phyloP scores from a whole-genome alignment of 2,888 invertebrate species.

The Lacanobia wlatinum region DNA sequence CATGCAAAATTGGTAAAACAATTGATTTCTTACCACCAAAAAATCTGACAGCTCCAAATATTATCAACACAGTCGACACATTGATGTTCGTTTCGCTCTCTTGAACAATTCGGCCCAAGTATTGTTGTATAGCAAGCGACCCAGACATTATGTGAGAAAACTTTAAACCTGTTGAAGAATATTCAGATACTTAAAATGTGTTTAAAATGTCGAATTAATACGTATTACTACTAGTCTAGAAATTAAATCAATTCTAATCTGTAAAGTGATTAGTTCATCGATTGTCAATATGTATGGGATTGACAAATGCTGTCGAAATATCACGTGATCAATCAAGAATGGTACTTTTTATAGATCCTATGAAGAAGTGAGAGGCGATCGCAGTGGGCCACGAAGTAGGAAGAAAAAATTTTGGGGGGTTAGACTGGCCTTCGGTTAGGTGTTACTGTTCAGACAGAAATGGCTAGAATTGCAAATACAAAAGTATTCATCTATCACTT shows the following conservation, averaged over 20 bases:
- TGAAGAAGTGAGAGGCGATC: neutral
- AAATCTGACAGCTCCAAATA: conserved; percentile 81
- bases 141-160: conserved; percentile 81
- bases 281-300: too few relatives aligned
- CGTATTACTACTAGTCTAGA: too few relatives aligned
- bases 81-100: conserved; percentile 75
- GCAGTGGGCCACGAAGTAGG: neutral
- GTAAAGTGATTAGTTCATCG: too few relatives aligned
- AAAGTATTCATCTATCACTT: neutral
- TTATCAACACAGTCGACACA: conserved; percentile 76
- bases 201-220: neutral
- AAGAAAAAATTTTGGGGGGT: neutral
- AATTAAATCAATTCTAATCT: neutral
- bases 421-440: too few relatives aligned
- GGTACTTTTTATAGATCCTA: too few relatives aligned
- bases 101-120: conserved; percentile 81
- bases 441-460: too few relatives aligned
- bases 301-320: too few relatives aligned
- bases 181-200: too few relatives aligned
- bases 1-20: neutral
- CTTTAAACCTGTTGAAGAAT: conserved; percentile 76
- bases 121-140: conserved; percentile 78
- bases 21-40: conserved; percentile 40
- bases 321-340: too few relatives aligned
- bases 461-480: neutral